These are phyloP conservation scores for Characodon lateralis DNA, from an alignment of 2,797 vertebrate species.

Conservation along the genomic window DNA sequence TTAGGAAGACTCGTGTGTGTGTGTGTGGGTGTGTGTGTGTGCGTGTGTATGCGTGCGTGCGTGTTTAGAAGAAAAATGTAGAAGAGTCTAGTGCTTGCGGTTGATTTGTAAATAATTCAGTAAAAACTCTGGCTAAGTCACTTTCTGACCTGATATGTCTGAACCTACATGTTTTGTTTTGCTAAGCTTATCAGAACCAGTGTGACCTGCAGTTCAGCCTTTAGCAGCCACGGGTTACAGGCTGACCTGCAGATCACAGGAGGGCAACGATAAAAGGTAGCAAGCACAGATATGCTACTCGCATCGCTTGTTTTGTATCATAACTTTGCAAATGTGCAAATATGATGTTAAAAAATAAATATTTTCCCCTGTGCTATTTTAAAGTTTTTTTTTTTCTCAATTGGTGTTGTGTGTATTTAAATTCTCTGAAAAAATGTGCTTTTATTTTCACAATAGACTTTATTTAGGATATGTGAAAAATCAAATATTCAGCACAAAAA, in stretches of 20 bases:
- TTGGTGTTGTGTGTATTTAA: neutral
- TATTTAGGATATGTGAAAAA: neutral
- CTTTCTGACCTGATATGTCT: conserved; percentile 3
- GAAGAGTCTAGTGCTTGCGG: neutral
- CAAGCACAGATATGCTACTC: neutral
- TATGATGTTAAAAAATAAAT: neutral
- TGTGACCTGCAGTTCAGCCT: neutral
- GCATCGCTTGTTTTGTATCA: too few species aligned
- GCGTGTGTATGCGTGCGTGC: neutral
- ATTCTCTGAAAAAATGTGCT: neutral
- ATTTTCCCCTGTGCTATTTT: neutral
- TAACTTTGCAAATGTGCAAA: neutral
- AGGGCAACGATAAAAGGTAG: neutral
- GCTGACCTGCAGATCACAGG: neutral
- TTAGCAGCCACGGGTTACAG: neutral
- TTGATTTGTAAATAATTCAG: conserved; percentile 20
- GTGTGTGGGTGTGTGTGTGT: neutral
- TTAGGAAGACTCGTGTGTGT: neutral
- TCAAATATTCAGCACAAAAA: neutral
- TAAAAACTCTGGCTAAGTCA: neutral
- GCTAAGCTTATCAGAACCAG: conserved; percentile 3
- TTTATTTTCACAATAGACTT: neutral
- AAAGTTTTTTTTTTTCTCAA: neutral
- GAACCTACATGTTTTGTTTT: conserved; percentile 2
- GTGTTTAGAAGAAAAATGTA: conserved; percentile 6